These are phyloP conservation scores for Scaptomyza montana DNA, from an alignment of 1,140 invertebrate species.

Conservation along the genomic window DNA sequence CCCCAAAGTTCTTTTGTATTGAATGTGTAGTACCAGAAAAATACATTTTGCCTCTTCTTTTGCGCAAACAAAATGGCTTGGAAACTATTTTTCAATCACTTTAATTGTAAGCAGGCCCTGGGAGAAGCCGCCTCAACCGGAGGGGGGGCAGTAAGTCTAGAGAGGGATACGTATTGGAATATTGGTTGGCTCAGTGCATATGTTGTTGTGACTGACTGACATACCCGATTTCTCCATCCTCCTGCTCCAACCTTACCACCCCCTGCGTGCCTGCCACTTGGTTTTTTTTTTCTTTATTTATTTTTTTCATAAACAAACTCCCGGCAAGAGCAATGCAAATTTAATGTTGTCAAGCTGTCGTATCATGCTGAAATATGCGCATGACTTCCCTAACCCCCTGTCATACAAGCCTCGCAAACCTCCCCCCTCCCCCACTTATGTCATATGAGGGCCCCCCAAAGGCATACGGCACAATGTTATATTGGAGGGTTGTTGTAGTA, in stretches of 20 bases:
- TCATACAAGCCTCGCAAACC: no score
- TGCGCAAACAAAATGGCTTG: constrained; percentile 77
- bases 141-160: constrained; percentile 2
- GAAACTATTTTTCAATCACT: constrained; percentile 83
- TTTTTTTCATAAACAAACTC: constrained; percentile 75
- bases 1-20: not conserved
- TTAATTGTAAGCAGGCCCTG: constrained; percentile 71
- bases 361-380: constrained; percentile 79
- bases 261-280: constrained; percentile 15
- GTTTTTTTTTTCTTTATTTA: constrained; percentile 43
- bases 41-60: constrained; percentile 64
- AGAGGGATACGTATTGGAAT: constrained; percentile 5
- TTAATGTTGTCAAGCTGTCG: constrained; percentile 81
- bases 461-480: constrained; percentile 34
- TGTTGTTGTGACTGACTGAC: constrained; percentile 31
- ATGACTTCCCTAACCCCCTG: constrained; percentile 11
- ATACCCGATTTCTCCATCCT: not conserved
- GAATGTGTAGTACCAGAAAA: constrained; percentile 22
- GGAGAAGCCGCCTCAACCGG: not conserved
- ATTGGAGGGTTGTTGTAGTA: constrained; percentile 57
- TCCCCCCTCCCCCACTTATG: not conserved
- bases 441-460: constrained; percentile 24
- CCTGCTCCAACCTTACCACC: not conserved
- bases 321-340: constrained; percentile 79
- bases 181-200: constrained; percentile 57